A percentile compares a stretch with the other conserved stretches of the same genome.
Conservation (phyloP, 53 echinoderm and acorn worm genomes). For the Pentamera pediparva region DNA sequence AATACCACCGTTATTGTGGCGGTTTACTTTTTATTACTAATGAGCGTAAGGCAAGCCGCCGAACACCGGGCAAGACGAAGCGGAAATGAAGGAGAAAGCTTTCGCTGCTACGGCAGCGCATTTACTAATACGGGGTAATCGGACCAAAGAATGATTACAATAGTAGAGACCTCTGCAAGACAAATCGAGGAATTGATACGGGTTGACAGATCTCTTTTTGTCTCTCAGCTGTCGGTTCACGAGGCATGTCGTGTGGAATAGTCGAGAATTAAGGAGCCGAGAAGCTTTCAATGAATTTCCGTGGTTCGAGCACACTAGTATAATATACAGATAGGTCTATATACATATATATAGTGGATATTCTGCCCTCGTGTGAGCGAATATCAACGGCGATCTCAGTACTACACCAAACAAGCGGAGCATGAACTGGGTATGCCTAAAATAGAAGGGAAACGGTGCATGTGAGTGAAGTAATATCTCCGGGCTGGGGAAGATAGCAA, state of each 20-base stretch:
- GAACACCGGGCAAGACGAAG: background rate
- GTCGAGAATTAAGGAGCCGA: background rate
- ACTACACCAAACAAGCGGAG: too few species aligned
- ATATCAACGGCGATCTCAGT: background rate
- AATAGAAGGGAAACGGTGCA: too few species aligned
- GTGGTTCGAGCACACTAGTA: too few species aligned
- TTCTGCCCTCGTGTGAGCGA: background rate
- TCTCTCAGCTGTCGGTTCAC: background rate
- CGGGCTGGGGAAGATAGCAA: too few species aligned
- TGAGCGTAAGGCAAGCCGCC: conserved; percentile 36
- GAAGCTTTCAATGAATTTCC: too few species aligned
- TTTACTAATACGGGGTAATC: conserved; percentile 26
- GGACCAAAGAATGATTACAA: conserved; percentile 15
- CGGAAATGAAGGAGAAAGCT: conserved; percentile 35
- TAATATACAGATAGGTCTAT: background rate
- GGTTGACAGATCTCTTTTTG: conserved; percentile 7
- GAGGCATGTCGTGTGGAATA: background rate
- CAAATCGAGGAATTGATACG: conserved; percentile 29
- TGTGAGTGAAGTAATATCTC: too few species aligned
- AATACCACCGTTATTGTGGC: background rate
- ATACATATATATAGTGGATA: background rate
- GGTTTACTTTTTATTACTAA: conserved; percentile 1
- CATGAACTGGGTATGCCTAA: too few species aligned
- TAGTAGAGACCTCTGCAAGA: background rate
- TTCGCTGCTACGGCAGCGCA: conserved; percentile 21